Conservation (phyloP, 64 coral and sea anemone genomes). For the Pocillopora damicornis region DNA sequence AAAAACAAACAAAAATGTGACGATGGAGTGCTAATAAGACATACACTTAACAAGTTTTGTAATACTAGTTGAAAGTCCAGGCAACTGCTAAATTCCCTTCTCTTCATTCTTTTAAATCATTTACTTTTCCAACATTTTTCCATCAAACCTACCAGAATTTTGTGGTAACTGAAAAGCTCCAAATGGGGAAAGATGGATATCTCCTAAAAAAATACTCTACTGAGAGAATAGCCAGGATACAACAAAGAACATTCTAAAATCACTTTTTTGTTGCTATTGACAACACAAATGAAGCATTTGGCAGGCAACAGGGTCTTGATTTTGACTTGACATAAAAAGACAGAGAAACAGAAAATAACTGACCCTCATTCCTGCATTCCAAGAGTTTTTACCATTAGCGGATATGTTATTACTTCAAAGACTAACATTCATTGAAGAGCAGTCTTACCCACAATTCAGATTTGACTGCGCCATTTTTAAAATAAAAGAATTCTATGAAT, state of each 20-base stretch:
- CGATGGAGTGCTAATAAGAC: too few species aligned
- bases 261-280: neutral
- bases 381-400: neutral
- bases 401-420: neutral
- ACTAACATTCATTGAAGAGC: too few species aligned
- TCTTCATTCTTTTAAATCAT: too few species aligned
- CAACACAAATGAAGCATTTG: neutral
- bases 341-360: neutral
- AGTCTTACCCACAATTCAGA: too few species aligned
- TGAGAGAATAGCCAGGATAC: neutral
- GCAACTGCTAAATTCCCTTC: too few species aligned
- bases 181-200: neutral
- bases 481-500: too few species aligned
- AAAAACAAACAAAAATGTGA: too few species aligned
- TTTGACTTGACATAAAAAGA: neutral
- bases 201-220: neutral
- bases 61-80: too few species aligned
- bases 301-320: neutral
- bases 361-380: neutral
- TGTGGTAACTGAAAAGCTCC: neutral
- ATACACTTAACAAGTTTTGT: too few species aligned
- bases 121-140: neutral
- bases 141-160: neutral
- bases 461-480: too few species aligned
- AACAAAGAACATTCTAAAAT: neutral